Conservation (phyloP, 2,888 invertebrate genomes). For the Lithophane socia region DNA sequence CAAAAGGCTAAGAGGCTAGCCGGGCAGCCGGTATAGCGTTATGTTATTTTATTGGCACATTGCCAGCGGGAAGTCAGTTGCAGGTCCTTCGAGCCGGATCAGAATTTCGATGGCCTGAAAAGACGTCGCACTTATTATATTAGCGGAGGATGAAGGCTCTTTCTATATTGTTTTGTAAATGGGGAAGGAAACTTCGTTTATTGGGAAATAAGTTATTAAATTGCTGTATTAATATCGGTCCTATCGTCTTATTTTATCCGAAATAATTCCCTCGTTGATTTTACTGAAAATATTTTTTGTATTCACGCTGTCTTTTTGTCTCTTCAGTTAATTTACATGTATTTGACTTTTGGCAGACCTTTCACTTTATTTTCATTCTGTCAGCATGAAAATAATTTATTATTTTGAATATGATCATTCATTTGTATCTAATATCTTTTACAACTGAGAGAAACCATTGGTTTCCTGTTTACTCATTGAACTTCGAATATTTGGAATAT, state of each 20-base stretch:
- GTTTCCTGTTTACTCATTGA: constrained; percentile 4
- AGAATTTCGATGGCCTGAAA: constrained; percentile 73
- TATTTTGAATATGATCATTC: background rate
- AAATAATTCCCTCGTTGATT: background rate
- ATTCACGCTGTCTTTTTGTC: background rate
- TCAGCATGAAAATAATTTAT: background rate
- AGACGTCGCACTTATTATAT: constrained; percentile 71
- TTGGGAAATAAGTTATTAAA: constrained; percentile 25
- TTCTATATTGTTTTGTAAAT: constrained; percentile 30
- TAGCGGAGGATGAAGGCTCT: constrained; percentile 64
- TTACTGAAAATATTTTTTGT: background rate
- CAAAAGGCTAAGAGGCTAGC: constrained; percentile 69
- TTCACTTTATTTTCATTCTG: background rate
- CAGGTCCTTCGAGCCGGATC: constrained; percentile 71
- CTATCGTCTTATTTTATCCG: background rate
- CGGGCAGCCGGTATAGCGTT: constrained; percentile 70
- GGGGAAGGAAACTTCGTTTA: constrained; percentile 1
- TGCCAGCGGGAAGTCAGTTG: constrained; percentile 76
- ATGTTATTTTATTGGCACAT: constrained; percentile 80
- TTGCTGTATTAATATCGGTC: background rate
- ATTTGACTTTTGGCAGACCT: background rate
- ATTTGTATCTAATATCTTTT: background rate
- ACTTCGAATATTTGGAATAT: background rate
- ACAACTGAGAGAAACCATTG: background rate
- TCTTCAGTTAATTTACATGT: background rate